A percentile compares a stretch with the other conserved stretches of the same genome.
These are phyloP conservation scores for Arion vulgaris DNA, from an alignment of 1,140 invertebrate genomes.

Conservation along the genomic window DNA sequence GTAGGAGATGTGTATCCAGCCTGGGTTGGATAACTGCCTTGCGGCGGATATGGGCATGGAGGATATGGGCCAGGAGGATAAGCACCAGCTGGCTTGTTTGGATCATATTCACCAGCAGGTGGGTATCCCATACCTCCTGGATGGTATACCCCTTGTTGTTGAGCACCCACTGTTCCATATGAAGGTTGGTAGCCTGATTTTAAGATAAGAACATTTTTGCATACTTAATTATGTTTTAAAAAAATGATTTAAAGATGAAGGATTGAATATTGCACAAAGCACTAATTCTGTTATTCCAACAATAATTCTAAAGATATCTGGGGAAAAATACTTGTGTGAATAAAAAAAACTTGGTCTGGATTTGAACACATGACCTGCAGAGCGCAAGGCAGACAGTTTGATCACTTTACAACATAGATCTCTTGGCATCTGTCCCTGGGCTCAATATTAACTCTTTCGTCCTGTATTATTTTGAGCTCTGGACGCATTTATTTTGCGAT, in stretches of 20 bases:
- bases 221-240: neutral
- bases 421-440: too few species aligned
- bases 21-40: neutral
- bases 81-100: conserved; percentile 4
- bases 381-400: too few species aligned
- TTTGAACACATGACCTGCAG: too few species aligned
- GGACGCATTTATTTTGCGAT: too few species aligned
- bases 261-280: neutral
- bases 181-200: conserved; percentile 23
- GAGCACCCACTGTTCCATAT: conserved; percentile 24
- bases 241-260: neutral
- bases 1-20: conserved; percentile 41
- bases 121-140: conserved; percentile 19
- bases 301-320: neutral
- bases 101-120: conserved; percentile 15
- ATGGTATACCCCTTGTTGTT: conserved; percentile 42
- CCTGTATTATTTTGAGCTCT: too few species aligned
- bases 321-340: too few species aligned
- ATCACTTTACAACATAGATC: too few species aligned
- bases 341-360: too few species aligned
- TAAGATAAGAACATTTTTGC: neutral
- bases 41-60: too few species aligned
- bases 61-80: neutral
- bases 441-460: too few species aligned
- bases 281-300: too few species aligned